Percentiles rank a stretch among this genome's conserved stretches.
Evolutionary conservation across 2,797 vertebrate species (phyloP).

Genomic region (Huso huso): DNA sequence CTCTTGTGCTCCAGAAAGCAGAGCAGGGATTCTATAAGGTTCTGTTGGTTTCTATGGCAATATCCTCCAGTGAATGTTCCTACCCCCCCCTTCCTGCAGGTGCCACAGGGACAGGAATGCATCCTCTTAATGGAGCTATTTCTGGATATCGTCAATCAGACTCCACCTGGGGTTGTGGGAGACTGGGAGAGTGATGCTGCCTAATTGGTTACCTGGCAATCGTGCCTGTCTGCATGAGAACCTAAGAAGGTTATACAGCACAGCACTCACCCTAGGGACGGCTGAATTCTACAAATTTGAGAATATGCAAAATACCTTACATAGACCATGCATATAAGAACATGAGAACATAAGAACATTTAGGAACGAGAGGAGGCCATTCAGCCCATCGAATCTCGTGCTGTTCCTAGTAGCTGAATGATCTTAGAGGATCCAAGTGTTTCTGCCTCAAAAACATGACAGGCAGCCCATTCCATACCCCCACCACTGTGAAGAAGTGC

Average conservation of each 20-base stretch:
- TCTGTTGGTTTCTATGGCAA: conserved; percentile 58
- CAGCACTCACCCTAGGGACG: background rate
- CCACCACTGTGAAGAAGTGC: too few species aligned
- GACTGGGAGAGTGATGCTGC: conserved; percentile 28
- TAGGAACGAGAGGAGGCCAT: too few species aligned
- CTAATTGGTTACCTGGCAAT: conserved; percentile 34
- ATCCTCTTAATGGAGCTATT: conserved; percentile 25
- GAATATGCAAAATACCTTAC: too few species aligned
- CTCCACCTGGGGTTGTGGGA: conserved; percentile 29
- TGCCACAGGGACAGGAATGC: conserved; percentile 10
- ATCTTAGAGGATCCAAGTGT: too few species aligned
- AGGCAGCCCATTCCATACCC: too few species aligned
- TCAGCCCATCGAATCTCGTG: too few species aligned
- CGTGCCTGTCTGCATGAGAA: conserved; percentile 23
- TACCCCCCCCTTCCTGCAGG: conserved; percentile 31
- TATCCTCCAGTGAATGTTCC: conserved; percentile 39
- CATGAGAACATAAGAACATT: too few species aligned
- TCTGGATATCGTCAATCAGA: conserved; percentile 14
- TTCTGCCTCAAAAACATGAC: too few species aligned
- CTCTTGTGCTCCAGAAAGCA: conserved; percentile 32
- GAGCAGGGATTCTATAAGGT: conserved; percentile 44
- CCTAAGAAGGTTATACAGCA: conserved; percentile 15
- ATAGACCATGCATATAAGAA: too few species aligned
- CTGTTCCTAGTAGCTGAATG: too few species aligned
- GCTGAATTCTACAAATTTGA: background rate